Conservation (phyloP, 2,888 invertebrate genomes). For the Melieria crassipennis region DNA sequence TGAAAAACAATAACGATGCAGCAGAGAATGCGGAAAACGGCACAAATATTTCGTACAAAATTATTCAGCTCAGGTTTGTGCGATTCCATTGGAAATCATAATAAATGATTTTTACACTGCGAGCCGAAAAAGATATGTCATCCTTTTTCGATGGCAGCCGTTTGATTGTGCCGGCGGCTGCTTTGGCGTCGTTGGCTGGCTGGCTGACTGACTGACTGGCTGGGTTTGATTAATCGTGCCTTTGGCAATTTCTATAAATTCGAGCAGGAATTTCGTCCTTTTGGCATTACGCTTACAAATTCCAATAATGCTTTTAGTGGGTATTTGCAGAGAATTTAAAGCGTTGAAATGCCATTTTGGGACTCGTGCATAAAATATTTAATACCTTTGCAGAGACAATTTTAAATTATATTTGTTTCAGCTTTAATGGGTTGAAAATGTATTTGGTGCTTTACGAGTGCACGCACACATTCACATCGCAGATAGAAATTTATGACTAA, state of each 20-base stretch:
- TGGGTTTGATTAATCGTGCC: slow-evolving; percentile 32
- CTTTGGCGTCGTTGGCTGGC: not conserved
- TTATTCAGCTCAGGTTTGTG: slow-evolving; percentile 27
- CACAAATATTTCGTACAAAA: no score
- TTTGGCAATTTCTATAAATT: slow-evolving; percentile 12
- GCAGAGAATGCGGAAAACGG: no score
- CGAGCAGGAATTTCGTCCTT: not conserved
- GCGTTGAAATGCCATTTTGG: no score
- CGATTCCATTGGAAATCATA: slow-evolving; percentile 25
- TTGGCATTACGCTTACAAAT: no score
- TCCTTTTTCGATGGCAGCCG: not conserved
- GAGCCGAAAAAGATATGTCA: slow-evolving; percentile 12
- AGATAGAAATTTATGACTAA: slow-evolving; percentile 4
- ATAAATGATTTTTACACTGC: slow-evolving; percentile 24
- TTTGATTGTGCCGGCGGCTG: slow-evolving; percentile 1
- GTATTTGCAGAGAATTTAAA: no score
- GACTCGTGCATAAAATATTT: no score
- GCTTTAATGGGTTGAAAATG: no score
- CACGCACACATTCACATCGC: not conserved
- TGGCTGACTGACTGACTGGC: not conserved
- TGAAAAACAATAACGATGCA: no score
- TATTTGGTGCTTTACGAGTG: no score
- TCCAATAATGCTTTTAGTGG: no score
- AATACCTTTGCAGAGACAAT: not conserved
- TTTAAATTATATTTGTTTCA: no score